phyloP scores from a whole-genome alignment of 2,888 invertebrate genomes.

The Nysson spinosus region DNA sequence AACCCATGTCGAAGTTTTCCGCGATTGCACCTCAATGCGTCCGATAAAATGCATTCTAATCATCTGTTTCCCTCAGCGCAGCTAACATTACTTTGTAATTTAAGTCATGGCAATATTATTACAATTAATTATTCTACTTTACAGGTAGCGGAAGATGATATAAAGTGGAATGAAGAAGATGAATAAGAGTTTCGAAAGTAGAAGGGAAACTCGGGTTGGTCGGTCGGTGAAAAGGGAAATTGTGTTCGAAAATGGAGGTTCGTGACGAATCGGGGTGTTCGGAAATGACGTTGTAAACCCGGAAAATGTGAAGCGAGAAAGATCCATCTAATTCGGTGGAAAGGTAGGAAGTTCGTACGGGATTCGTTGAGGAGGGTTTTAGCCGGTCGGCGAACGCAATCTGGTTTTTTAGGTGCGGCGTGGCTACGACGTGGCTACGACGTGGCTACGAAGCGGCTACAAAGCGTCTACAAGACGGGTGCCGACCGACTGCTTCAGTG shows the following conservation, averaged over 20 bases:
- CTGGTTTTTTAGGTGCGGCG: slow-evolving; percentile 69
- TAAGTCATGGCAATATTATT: no score
- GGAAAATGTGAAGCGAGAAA: neutral
- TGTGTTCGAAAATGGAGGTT: neutral
- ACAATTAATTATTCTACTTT: neutral
- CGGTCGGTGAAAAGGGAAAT: no score
- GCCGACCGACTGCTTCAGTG: slow-evolving; percentile 66
- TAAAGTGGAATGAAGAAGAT: no score
- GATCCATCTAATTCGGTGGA: slow-evolving; percentile 14
- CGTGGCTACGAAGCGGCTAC: slow-evolving; percentile 43
- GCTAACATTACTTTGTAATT: no score
- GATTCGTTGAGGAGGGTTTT: no score
- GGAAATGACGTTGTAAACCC: slow-evolving; percentile 10
- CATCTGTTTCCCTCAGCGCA: no score
- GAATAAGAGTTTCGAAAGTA: neutral
- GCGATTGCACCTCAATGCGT: no score
- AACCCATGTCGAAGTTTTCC: no score
- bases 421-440: slow-evolving; percentile 49
- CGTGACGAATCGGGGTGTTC: neutral
- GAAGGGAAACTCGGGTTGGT: no score
- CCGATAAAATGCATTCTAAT: no score
- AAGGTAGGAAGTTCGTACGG: slow-evolving; percentile 18
- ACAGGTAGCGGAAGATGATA: neutral
- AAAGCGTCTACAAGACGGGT: slow-evolving; percentile 62
- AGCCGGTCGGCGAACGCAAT: slow-evolving; percentile 46